Evolutionary conservation across 2,113 vertebrate genomes (phyloP).

Genomic region (Cochlearius cochlearius): DNA sequence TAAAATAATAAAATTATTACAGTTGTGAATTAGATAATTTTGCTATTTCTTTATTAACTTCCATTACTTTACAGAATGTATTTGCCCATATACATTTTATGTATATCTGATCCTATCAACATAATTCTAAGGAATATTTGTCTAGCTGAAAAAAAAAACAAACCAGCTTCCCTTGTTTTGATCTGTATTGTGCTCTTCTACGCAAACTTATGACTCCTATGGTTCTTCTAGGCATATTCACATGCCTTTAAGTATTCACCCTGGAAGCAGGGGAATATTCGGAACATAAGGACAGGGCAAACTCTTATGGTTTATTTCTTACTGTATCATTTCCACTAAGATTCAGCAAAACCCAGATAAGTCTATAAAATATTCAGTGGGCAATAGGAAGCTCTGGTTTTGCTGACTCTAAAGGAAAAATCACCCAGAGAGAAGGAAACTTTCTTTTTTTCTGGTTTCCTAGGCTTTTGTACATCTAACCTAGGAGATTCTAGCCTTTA

Average conservation of each 20-base stretch:
- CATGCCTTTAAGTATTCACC: background rate
- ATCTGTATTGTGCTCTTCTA: background rate
- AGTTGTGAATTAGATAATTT: background rate
- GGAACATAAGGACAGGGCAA: background rate
- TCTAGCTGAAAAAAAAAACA: fast-evolving
- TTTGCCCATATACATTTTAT: background rate
- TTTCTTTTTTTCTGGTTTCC: fast-evolving
- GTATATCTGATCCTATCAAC: background rate
- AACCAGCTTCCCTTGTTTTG: background rate
- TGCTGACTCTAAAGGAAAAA: background rate
- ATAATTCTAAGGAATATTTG: background rate
- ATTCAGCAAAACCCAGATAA: background rate
- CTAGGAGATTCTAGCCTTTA: background rate
- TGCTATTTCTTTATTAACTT: background rate
- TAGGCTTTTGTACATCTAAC: background rate
- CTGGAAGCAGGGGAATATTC: background rate
- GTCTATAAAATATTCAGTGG: background rate
- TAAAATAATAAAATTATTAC: background rate
- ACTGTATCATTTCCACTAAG: background rate
- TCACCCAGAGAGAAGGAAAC: background rate
- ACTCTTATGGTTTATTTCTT: background rate
- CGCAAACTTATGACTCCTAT: background rate
- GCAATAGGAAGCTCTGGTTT: background rate
- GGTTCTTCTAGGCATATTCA: background rate
- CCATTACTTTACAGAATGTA: background rate